Evolutionary conservation across 2,888 invertebrate species (phyloP), one percentile per base, ranked within the genome.

Genomic region (Cephonodes hylas): DNA sequence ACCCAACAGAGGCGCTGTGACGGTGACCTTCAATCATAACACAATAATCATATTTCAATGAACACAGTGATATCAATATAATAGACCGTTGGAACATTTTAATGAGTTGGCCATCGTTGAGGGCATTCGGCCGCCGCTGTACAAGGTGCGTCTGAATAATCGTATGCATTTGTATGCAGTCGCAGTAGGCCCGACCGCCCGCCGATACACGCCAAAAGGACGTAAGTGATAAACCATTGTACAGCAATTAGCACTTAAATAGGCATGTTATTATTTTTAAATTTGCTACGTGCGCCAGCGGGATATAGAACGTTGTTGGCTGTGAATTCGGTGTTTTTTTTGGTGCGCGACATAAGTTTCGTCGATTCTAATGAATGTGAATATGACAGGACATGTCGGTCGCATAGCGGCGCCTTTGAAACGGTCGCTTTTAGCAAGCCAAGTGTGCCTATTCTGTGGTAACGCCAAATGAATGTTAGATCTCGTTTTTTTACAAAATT

Each of bases 131-230:
- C 18, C 48, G 58, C 5, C 23, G 46, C 59, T 57, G 25, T 38
- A 61, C 62, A 63, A 61, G 63, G 48, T 27, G 18, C 38, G 60
- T n/a, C 58, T 42, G 65, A 66, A 63, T 67, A 67, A 67, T 63
- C 56, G 23, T 45, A 46, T 64, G 59, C 65, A 69, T 69, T 69
- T 65, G 64, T 67, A 69, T 69, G 63, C 69, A 63, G 53, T 60
- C 59, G 60, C 45, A 27, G 53, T 62, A 15, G 8, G 2, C 27
- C 65, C 66, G 66, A 64, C 63, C 60, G 60, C 42, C 63, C 34
- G 61, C 42, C 25, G 48, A 60, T 46, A 60, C 56, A 60, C 58
- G 42, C 58, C 64, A 62, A 65, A 67, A 60, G 60, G 64, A 64
- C 64, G 60, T 65, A 67, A 65, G 65, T 44, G 67, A 59, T 48